Evolutionary conservation across 1,140 invertebrate species (phyloP), one percentile per base, ranked within the genome.

Genomic region (Lycorma delicatula): DNA sequence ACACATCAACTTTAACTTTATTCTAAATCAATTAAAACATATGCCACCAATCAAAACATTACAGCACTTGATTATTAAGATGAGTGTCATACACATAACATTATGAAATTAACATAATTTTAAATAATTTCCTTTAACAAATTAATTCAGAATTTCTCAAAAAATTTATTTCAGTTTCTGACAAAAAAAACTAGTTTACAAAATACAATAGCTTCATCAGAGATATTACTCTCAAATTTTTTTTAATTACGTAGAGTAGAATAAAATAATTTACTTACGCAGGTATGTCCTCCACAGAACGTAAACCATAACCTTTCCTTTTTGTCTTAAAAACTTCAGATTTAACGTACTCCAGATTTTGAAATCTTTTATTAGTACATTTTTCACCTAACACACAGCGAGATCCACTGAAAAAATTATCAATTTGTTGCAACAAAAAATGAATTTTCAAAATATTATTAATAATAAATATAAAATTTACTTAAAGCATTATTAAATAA

Each of bases 301-400:
- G 80, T n/a, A 98, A 79, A 28, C 96, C 95, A 73, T 91, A 89
- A 1, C 95, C 96, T 75, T 98, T 98, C 67, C 89, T 90, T 50
- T 89, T 86, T 6, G 95, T 94, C 69, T 87, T 85, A 70, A 97
- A 95, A 9, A 95, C 87, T 70, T 89, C 83, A 46, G 92, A 83
- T 41, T 84, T 81, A 3, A 85, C 84, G 79, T 94, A 93, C 64
- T 90, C 78, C 65, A 81, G 81, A 71, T 85, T 88, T 74, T 97
- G 91, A 74, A 98, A 98, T 58, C 90, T 79, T 78, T 88, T 93
- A 70, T 98, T 98, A 0, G 89, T 91, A 79, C 96, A 98, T 58
- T 85, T 79, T 20, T 91, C 85, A 1, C 84, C 85, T 51, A 94
- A 83, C 44, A 85, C 81, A 76, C 96, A 98, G 68, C 90, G 78